Evolutionary conservation across 1,140 invertebrate species (phyloP), one percentile per base, ranked within the genome.

Genomic region (Cyrtorhinus lividipennis): DNA sequence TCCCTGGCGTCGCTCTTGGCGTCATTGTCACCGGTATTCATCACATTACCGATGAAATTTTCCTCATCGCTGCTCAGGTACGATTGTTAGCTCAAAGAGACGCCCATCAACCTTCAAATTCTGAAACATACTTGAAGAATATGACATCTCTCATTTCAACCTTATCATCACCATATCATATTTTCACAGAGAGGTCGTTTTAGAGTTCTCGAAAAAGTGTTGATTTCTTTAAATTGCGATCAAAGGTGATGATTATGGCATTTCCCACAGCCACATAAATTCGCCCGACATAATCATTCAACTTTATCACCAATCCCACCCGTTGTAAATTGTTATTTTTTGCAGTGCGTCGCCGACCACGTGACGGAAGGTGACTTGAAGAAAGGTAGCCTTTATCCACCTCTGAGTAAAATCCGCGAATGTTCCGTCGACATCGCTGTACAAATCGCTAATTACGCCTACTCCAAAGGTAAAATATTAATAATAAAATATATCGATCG

Each of bases 1-100:
- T 97, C 76, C 94, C 94, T 1, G 92, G 91, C 48, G 83, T 97
- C 0, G 92, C 91, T 22, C 77, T 97, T 2, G 94, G 91, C 20
- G 89, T 94, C 15, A 90, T 96, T 59, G 82, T 83, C 5, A 85
- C 87, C 0, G 85, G 87, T 38, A 87, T 91, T 8, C 86, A 92
- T 70, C 88, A 91, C 70, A 94, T 97, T 69, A 84, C 82, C 0
- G 90, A 97, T 70, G 85, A 88, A 68, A 80, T 94, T 68, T 97
- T 97, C 78, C 77, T 97, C 2, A 82, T 92, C 58, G 90, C 94
- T 18, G 90, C 93, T 61, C 73, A 77, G 71, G 78, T 80, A 72
- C 67, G 66, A 68, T 44, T 10, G 38, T 44, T 44, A 44, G 38
- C 8, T 44, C 8, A 44, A 10, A 44, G 38, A 44, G n/a, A 44